Conservation (phyloP, 1,140 invertebrate genomes). For the Drosophila lowei region DNA sequence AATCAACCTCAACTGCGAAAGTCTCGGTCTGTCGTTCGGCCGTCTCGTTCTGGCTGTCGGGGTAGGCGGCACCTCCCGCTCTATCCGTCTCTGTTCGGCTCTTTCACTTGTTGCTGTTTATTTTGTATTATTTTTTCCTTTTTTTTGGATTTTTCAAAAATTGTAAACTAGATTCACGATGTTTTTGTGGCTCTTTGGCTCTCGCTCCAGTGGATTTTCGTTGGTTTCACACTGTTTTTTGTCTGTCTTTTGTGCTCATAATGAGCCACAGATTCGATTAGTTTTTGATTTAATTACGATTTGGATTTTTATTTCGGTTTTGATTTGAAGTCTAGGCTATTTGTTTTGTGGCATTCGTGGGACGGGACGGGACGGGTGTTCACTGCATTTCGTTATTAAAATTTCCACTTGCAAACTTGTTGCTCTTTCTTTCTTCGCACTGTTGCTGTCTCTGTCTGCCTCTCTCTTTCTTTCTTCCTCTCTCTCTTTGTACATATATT, state of each 20-base stretch:
- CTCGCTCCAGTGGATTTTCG: constrained; percentile 19
- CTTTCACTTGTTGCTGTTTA: constrained; percentile 61
- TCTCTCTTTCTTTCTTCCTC: constrained; percentile 6
- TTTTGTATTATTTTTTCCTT: constrained; percentile 44
- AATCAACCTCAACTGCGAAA: constrained; percentile 65
- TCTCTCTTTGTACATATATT: background rate
- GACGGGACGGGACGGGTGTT: constrained; percentile 37
- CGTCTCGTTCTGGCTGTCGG: constrained; percentile 53
- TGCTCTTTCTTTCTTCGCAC: constrained; percentile 54
- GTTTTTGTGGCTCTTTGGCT: constrained; percentile 20
- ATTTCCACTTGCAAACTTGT: constrained; percentile 79
- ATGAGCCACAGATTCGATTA: constrained; percentile 43
- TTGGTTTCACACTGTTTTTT: constrained; percentile 36
- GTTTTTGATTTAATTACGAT: constrained; percentile 9
- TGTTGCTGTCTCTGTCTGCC: constrained; percentile 31
- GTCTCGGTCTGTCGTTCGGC: constrained; percentile 49
- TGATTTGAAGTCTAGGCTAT: constrained; percentile 21
- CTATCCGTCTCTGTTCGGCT: constrained; percentile 39
- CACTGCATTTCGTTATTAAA: constrained; percentile 78
- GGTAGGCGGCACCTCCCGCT: constrained; percentile 22
- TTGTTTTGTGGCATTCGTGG: constrained; percentile 48
- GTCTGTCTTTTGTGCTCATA: constrained; percentile 59
- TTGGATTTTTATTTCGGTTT: constrained; percentile 14
- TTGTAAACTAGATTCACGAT: constrained; percentile 56
- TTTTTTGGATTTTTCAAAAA: constrained; percentile 44